Evolutionary conservation across 2,888 invertebrate genomes (phyloP).

Genomic region (Sarcophaga carnaria): DNA sequence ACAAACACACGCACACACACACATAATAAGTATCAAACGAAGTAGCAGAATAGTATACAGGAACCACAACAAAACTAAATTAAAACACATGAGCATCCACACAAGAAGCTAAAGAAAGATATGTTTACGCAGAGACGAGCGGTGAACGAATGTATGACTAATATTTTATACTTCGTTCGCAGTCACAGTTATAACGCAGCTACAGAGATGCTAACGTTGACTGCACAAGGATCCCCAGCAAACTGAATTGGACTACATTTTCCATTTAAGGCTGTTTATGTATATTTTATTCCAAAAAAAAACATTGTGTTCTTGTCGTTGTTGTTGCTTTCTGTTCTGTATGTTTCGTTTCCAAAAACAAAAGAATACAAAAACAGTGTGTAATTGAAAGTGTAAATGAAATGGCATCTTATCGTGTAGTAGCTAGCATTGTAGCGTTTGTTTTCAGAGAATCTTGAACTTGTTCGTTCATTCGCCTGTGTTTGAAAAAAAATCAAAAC

Average conservation of each 20-base stretch:
- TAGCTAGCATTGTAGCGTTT: background rate
- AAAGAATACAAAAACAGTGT: slow-evolving; percentile 13
- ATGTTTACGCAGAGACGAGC: too few species aligned
- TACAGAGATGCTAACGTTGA: slow-evolving; percentile 27
- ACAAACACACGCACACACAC: background rate
- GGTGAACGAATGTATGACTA: too few species aligned
- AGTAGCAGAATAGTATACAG: too few species aligned
- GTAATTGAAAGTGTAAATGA: slow-evolving; percentile 26
- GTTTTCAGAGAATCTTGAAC: slow-evolving; percentile 77
- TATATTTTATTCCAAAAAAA: slow-evolving; percentile 13
- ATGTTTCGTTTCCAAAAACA: too few species aligned
- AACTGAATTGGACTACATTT: slow-evolving; percentile 79
- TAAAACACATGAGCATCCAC: too few species aligned
- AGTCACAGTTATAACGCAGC: background rate
- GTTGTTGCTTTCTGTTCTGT: slow-evolving; percentile 19
- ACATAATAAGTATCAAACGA: too few species aligned
- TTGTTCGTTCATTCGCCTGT: slow-evolving; percentile 73
- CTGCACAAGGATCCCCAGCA: slow-evolving; percentile 77
- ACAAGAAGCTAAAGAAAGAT: too few species aligned
- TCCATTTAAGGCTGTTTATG: slow-evolving; percentile 54
- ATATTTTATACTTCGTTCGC: too few species aligned
- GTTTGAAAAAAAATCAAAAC: slow-evolving; percentile 66
- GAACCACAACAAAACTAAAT: background rate
- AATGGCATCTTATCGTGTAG: background rate
- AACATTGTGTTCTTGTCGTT: background rate